Base-by-base conservation (phyloP, 2,888 invertebrate species). In the Falcaria lacertinaria region DNA sequence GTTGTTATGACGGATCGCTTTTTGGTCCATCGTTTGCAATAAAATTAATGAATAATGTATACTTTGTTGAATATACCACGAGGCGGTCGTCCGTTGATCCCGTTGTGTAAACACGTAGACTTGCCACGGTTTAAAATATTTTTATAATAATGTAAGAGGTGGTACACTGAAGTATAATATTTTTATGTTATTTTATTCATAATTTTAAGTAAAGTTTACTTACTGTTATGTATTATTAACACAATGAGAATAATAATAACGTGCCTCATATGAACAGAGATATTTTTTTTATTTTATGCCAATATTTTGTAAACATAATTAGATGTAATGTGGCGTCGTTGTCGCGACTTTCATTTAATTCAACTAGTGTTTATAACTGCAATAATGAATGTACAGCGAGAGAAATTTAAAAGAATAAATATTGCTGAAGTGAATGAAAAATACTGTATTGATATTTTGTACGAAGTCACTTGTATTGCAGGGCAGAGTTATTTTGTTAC, bases 241-340 rank as follows among this genome's bases (percentile, higher is more conserved):
- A 58, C 66, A 60, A 60, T 57, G 57, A 46, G 28, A 45, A 60
- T 57, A 60, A 64, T 54, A 58, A 63, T 54, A 63, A 62, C 51
- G 74, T 73, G 74, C 72, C 73, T 76, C 64, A 66, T 60, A 54
- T 63, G 56, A 64, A 67, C 60, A 69, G 60, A 72, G 66, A 68
- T 45, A 47, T 52, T 66, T 58, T 68, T 63, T 62, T 68, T 63
- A 64, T 69, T 64, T 64, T 70, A 76, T 73, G 74, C 69, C 72
- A 69, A 74, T 77, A 69, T 64, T 63, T 52, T 22, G 34, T 44
- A 43, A 55, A 61, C 60, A 54, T 57, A 59, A 43, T 43, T 63
- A 64, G 60, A 42, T 51, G 48, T 64, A 62, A 54, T 59, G 54
- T 62, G 58, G 62, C 64, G 60, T 60, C 55, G 52, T 51, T 48